phyloP scores from a whole-genome alignment of 2,113 vertebrate species.

The Sander lucioperca region DNA sequence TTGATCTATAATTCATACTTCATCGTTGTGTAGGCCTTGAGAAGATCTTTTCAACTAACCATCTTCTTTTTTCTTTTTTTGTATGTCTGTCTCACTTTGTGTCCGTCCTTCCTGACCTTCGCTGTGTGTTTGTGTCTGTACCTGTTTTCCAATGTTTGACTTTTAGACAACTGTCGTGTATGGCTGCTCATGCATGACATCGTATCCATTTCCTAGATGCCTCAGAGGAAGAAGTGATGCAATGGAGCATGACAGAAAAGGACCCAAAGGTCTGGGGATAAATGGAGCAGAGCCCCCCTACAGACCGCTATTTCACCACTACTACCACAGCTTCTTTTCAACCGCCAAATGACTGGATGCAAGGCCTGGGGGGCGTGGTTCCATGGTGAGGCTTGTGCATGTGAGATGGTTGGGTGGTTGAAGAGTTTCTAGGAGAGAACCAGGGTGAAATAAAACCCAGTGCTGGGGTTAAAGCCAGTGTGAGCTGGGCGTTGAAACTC shows the following conservation, averaged over 20 bases:
- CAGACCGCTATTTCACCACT: conserved; percentile 41
- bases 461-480: conserved; percentile 19
- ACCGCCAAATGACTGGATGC: not conserved
- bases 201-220: conserved; percentile 68
- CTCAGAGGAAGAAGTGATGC: conserved; percentile 56
- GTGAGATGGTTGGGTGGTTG: conserved; percentile 3
- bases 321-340: conserved; percentile 18
- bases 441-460: conserved; percentile 8
- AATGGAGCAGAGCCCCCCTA: conserved; percentile 60
- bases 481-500: conserved; percentile 11
- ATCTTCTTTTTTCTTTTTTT: conserved; percentile 14
- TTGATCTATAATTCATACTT: conserved; percentile 74
- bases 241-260: conserved; percentile 55
- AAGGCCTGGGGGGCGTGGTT: not conserved
- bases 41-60: conserved; percentile 48
- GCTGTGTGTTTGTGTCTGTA: conserved; percentile 34
- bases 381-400: not conserved
- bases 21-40: conserved; percentile 28
- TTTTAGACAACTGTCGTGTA: conserved; percentile 59
- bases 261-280: conserved; percentile 43
- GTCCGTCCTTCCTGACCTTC: conserved; percentile 31
- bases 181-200: conserved; percentile 68
- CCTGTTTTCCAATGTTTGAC: conserved; percentile 41
- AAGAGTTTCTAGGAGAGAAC: conserved; percentile 20
- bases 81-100: conserved; percentile 9